Base-by-base conservation (phyloP, 2,797 vertebrate species). In the Liasis olivaceus region DNA sequence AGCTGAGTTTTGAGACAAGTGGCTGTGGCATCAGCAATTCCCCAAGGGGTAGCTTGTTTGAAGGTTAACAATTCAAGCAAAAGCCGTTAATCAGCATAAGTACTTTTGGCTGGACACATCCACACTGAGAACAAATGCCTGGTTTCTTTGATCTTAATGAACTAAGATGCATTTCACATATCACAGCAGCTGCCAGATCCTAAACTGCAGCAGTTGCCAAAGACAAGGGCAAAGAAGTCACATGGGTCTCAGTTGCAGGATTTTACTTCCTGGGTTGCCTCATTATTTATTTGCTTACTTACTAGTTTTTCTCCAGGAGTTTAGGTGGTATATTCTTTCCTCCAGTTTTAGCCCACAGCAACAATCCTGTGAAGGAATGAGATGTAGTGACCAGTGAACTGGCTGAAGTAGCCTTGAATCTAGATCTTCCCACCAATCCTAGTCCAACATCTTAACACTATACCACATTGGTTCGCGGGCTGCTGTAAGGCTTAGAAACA, bases 1-100 rank as follows among this genome's bases (percentile, higher is more conserved):
- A 1, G 92, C 92, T 96, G 95, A 96, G 95, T 98, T 97, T 96
- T 95, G 93, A 96, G 94, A 95, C 95, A 97, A 97, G 96, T 93
- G 93, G 56, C 84, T 95, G 2, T 95, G 95, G 87, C 94, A 94
- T 96, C 95, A 95, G 1, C 92, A 87, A 94, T 96, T 85, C 97
- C 96, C 95, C 95, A 93, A 95, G 95, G 92, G 95, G 84, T 58
- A 47, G 72, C 72, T 96, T 95, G 96, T 94, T 91, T 96, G 92
- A 97, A 97, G 95, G 96, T 97, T 96, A 95, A 92, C 95, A 97
- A 96, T 97, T 96, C 92, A 91, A 95, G 95, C 69, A 94, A 96
- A 96, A 96, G 88, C 93, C 93, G 93, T 93, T 96, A 96, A 97
- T 96, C 97, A 96, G 91, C 93, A 72, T 94, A 95, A 97, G 96